Evolutionary conservation across 2,797 vertebrate species (phyloP), one percentile per base, ranked within the genome.

Genomic region (Cygnus olor): DNA sequence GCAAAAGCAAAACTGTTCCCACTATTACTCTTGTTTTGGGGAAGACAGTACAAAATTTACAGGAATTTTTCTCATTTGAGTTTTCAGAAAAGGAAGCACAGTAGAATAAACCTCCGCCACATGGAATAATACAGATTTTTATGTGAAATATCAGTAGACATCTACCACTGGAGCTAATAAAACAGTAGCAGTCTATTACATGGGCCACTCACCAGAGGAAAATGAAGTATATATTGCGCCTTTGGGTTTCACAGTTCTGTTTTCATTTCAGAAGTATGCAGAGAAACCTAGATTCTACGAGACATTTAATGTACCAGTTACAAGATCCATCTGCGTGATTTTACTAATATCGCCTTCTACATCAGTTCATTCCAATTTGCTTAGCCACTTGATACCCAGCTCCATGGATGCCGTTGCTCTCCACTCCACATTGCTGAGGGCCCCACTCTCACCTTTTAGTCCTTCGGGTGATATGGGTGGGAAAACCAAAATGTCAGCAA

Each of bases 321-420:
- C 80, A 86, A 94, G 73, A 94, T 61, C 54, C 49, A 76, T 88
- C 66, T 94, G 77, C 56, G 69, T 86, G 73, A 88, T 93, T 91
- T 85, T 68, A 58, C 49, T 36, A 6, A 34, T 58, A 91, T 74
- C 18, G 0, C 57, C 72, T 72, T 80, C 72, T 54, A 5, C 49
- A 80, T 80, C 57, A 19, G 28, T 30, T 57, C 25, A 61, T 58
- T 88, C 38, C 61, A 54, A 84, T 83, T 78, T 81, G 36, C 74
- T 92, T 58, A 89, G 93, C 63, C n/a, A 73, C 57, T 38, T 36
- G 76, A 71, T 32, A 82, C 24, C 57, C n/a, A 83, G 49, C 57
- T 44, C 73, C 72, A 60, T 1, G 1, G 30, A 63, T 53, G 56
- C 34, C 88, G 65, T 40, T 54, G 36, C 38, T 73, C 25, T 65